Conservation (phyloP, 2,888 invertebrate genomes). For the Ichneumoninae sp. region DNA sequence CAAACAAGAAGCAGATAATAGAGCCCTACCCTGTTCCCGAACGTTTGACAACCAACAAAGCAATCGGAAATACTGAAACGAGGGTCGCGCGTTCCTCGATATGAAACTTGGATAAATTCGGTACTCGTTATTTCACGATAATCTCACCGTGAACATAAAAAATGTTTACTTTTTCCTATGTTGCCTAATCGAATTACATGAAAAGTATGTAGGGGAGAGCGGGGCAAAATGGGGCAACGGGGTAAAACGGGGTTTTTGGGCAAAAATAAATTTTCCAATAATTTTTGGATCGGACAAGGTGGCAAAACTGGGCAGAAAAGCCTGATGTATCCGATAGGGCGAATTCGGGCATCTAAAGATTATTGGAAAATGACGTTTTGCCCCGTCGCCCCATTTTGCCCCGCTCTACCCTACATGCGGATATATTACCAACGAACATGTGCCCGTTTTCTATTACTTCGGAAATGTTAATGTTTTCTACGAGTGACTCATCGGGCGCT, state of each 20-base stretch:
- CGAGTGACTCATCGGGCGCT: conserved; percentile 23
- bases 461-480: background rate
- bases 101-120: background rate
- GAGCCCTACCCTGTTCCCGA: conserved; percentile 19
- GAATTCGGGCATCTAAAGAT: too few species aligned
- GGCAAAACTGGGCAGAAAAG: too few species aligned
- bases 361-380: too few species aligned
- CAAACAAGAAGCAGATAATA: conserved; percentile 44
- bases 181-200: too few species aligned
- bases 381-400: too few species aligned
- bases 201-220: too few species aligned
- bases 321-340: too few species aligned
- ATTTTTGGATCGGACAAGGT: too few species aligned
- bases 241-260: too few species aligned
- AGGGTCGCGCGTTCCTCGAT: background rate
- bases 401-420: too few species aligned
- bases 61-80: conserved; percentile 5
- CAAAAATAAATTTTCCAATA: too few species aligned
- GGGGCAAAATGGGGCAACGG: too few species aligned
- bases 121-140: conserved; percentile 5
- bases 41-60: conserved; percentile 13
- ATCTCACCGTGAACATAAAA: background rate
- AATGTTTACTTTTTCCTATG: background rate
- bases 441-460: background rate
- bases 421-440: background rate